Evolutionary conservation across 2,888 invertebrate genomes (phyloP).

Genomic region (Pharmacophagus antenor): DNA sequence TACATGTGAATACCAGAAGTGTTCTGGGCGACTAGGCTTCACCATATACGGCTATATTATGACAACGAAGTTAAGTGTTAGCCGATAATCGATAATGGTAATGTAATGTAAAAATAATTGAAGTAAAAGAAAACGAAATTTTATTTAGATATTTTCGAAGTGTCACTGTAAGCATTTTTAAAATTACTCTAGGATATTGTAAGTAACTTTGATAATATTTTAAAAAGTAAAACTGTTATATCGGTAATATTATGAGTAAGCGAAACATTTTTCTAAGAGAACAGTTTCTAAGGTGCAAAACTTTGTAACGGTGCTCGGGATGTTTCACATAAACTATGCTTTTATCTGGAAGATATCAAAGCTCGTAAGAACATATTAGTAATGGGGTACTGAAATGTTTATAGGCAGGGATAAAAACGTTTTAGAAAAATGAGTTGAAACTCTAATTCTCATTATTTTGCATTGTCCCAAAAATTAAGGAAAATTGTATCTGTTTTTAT

Average conservation of each 20-base stretch:
- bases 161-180: not conserved
- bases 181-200: not conserved
- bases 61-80: too few relatives aligned
- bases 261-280: slow-evolving; percentile 1
- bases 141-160: not conserved
- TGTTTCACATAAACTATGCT: not conserved
- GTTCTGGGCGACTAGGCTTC: too few relatives aligned
- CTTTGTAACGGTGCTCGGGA: not conserved
- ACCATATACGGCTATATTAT: too few relatives aligned
- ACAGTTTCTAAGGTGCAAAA: not conserved
- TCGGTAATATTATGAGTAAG: not conserved
- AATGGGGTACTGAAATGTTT: not conserved
- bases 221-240: not conserved
- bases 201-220: slow-evolving; percentile 3
- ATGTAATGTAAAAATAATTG: too few relatives aligned
- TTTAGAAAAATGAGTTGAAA: not conserved
- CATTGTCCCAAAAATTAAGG: too few relatives aligned
- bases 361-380: not conserved
- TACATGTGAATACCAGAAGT: too few relatives aligned
- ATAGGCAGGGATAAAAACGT: not conserved
- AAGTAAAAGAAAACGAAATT: too few relatives aligned
- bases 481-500: too few relatives aligned
- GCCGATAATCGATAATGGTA: too few relatives aligned
- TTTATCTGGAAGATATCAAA: not conserved
- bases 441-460: not conserved